Evolutionary conservation across 2,113 vertebrate species (phyloP).

Genomic region (Podiceps cristatus): DNA sequence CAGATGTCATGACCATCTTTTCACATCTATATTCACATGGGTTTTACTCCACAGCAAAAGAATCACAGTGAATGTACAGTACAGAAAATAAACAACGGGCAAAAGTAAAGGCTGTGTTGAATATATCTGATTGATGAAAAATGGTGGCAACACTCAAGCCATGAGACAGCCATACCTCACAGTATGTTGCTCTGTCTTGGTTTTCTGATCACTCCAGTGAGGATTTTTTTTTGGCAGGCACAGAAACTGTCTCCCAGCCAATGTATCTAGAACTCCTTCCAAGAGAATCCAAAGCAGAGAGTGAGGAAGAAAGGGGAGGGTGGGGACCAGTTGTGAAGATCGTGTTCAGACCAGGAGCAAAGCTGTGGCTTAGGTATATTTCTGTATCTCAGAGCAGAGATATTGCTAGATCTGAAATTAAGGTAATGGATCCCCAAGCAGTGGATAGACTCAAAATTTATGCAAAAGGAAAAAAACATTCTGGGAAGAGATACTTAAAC

Average conservation of each 20-base stretch:
- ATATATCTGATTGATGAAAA: not conserved
- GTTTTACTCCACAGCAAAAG: not conserved
- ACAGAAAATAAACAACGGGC: rapidly evolving
- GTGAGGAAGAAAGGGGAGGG: not conserved
- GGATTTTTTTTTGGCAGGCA: not conserved
- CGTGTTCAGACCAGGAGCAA: not conserved
- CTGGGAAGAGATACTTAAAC: not conserved
- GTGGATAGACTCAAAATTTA: not conserved
- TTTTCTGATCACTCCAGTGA: rapidly evolving
- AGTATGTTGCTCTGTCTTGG: not conserved
- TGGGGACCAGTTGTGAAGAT: not conserved
- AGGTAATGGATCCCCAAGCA: not conserved
- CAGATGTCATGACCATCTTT: not conserved
- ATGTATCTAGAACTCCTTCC: not conserved
- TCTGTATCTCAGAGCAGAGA: not conserved
- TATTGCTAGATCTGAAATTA: not conserved
- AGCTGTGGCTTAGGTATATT: not conserved
- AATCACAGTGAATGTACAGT: not conserved
- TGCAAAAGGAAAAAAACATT: not conserved
- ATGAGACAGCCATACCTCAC: rapidly evolving
- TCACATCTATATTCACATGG: not conserved
- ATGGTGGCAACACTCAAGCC: not conserved
- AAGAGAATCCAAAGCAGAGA: not conserved
- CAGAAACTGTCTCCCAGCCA: not conserved
- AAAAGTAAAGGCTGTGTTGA: not conserved